Conservation (phyloP, 2,797 vertebrate genomes). For the Okamejei kenojei region DNA sequence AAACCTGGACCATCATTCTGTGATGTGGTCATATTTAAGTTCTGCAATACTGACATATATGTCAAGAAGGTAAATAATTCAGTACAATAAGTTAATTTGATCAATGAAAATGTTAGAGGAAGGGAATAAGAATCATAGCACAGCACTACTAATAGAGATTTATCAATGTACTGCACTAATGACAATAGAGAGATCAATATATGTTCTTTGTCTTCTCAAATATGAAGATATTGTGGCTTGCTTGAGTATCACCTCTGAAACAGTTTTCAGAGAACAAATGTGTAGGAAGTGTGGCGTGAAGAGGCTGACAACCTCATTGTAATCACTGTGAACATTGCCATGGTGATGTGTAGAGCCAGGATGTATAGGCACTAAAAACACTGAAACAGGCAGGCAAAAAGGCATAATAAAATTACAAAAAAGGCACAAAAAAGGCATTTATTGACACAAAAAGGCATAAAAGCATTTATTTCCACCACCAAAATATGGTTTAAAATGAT, state of each 20-base stretch:
- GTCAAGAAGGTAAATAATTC: not conserved
- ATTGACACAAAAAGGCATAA: no score
- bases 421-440: no score
- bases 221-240: not conserved
- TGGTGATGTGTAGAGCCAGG: not conserved
- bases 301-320: not conserved
- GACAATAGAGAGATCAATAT: not conserved
- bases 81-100: not conserved
- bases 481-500: no score
- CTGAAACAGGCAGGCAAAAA: no score
- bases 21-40: not conserved
- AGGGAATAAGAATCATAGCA: not conserved
- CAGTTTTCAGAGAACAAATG: not conserved
- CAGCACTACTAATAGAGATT: not conserved
- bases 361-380: no score
- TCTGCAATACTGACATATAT: not conserved
- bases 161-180: not conserved
- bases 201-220: not conserved
- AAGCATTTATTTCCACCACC: no score
- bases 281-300: not conserved
- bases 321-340: constrained; percentile 20
- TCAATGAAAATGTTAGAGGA: not conserved
- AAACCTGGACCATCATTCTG: no score
- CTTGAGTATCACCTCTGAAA: not conserved
- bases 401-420: no score